Evolutionary conservation across 2,888 invertebrate species (phyloP), one percentile per base, ranked within the genome.

Genomic region (Bimastos eiseni): DNA sequence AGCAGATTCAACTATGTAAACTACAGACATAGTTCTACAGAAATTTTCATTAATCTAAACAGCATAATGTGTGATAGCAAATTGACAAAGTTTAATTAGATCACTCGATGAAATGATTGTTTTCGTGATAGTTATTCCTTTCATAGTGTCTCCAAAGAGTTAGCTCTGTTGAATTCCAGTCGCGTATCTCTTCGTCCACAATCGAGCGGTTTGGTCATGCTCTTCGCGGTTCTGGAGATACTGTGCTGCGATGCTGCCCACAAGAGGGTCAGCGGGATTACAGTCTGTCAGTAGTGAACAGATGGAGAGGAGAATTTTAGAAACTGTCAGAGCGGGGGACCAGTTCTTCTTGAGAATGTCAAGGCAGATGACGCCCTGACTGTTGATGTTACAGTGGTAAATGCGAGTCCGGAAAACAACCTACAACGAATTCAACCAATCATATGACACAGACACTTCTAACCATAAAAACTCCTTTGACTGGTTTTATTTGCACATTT

Each of bases 371-470:
- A 98, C 98, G 92, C 99, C 99, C 96, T 98, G 98, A 95, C 98
- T 98, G 96, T 99, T 99, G 95, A 99, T 99, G 96, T 99, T 99
- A 96, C 99, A 99, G 95, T 99, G 99, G 96, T 99, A 99, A 96
- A 99, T 99, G 94, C 99, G 97, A 92, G 99, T 99, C 92, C 97
- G 97, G 96, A 98, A 98, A 94, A 97, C 94, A 84, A 96, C 95
- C 96, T 96, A 94, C 15, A 89, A n/a, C 24, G n/a, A 83, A 49
- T n/a, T 11, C 3, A n/a, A 70, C 13, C 70, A 70, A 70, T 70
- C 70, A n/a, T 70, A 30, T n/a, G n/a, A 70, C n/a, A 70, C 70
- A 70, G 30, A 70, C n/a, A 70, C n/a, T 70, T n/a, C 11, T 70
- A 70, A 70, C 30, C 30, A 70, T n/a, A n/a, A 70, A 70, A 84